Percentiles rank a stretch among this genome's conserved stretches.
phyloP scores from a whole-genome alignment of 2,888 invertebrate genomes.

The Epicampocera succincta region DNA sequence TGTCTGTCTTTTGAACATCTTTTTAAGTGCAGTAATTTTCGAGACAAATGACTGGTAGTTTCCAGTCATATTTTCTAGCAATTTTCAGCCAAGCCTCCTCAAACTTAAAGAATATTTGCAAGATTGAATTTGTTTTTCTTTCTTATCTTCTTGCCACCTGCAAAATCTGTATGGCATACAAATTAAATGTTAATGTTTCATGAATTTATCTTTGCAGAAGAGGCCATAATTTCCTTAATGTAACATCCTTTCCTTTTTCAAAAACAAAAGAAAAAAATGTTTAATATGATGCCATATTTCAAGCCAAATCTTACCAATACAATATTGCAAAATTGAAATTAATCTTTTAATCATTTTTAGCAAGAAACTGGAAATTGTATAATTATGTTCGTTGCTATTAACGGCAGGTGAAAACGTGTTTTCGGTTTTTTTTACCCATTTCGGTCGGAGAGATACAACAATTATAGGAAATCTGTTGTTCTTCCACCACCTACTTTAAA shows the following conservation, averaged over 20 bases:
- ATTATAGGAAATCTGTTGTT: constrained; percentile 10
- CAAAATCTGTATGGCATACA: constrained; percentile 6
- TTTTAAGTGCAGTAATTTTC: too few relatives aligned
- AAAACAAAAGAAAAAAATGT: too few relatives aligned
- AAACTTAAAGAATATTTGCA: neutral
- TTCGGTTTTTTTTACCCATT: constrained; percentile 1
- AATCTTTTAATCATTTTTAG: constrained; percentile 41
- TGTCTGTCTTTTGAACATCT: too few relatives aligned
- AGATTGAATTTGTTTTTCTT: too few relatives aligned
- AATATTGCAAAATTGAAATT: constrained; percentile 30
- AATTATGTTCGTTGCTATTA: constrained; percentile 51
- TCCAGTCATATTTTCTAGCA: neutral
- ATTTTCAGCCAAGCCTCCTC: neutral
- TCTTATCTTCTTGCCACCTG: neutral
- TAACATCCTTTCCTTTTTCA: neutral
- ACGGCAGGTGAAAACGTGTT: constrained; percentile 45
- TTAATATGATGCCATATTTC: neutral
- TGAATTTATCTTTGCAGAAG: neutral
- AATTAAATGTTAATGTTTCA: constrained; percentile 17
- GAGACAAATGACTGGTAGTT: neutral
- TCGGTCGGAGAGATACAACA: neutral
- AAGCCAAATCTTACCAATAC: neutral
- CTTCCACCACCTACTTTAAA: constrained; percentile 64
- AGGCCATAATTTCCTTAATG: neutral
- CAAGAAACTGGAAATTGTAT: constrained; percentile 43